A percentile compares a stretch with the other conserved stretches of the same genome.
Evolutionary conservation across 1,140 invertebrate genomes (phyloP).

Genomic region (Ceratina australensis): DNA sequence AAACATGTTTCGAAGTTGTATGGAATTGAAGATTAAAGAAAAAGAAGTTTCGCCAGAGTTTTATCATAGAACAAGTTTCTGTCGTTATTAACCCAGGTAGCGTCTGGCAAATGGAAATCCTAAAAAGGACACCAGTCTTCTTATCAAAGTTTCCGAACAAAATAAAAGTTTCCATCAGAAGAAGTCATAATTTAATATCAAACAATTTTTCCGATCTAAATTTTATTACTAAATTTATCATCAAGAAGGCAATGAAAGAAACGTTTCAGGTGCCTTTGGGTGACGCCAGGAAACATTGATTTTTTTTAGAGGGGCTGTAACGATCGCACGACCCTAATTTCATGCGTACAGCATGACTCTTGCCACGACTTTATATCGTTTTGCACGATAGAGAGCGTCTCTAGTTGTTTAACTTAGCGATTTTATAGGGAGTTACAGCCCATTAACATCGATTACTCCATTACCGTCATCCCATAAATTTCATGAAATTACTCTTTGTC

Average conservation of each 20-base stretch:
- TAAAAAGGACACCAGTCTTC: neutral
- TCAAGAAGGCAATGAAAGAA: too few relatives aligned
- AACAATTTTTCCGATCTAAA: too few relatives aligned
- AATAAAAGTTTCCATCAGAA: neutral
- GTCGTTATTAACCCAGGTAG: conserved; percentile 11
- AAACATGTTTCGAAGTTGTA: too few relatives aligned
- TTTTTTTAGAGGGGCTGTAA: neutral
- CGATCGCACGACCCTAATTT: neutral
- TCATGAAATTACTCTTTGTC: neutral
- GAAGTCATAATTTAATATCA: neutral
- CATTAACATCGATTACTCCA: conserved; percentile 19
- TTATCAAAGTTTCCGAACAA: neutral
- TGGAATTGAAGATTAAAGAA: neutral
- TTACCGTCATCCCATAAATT: conserved; percentile 35
- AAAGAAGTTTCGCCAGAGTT: neutral
- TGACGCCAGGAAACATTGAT: neutral
- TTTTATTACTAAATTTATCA: too few relatives aligned
- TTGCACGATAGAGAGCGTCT: too few relatives aligned
- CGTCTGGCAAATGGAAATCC: neutral
- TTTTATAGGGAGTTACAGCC: conserved; percentile 29
- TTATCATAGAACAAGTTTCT: neutral
- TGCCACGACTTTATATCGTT: neutral
- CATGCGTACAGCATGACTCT: neutral
- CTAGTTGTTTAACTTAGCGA: neutral
- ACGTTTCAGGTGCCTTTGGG: neutral